Conservation (phyloP, 2,797 vertebrate genomes). For the Remorina albescens region DNA sequence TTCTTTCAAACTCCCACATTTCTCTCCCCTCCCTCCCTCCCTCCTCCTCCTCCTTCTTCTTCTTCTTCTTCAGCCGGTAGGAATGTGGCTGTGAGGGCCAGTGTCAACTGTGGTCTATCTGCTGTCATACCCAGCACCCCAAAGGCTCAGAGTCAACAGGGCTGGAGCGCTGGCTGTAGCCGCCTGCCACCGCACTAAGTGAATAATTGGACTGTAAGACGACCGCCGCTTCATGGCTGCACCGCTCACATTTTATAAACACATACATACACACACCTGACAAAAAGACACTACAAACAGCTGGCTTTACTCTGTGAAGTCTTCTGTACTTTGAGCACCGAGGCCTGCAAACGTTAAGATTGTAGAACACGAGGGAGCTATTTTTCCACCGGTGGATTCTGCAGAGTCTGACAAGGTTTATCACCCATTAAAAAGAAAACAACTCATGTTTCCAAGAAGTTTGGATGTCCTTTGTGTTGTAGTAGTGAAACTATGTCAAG, state of each 20-base stretch:
- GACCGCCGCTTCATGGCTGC: constrained; percentile 70
- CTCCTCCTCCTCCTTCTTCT: background rate
- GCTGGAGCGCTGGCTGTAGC: constrained; percentile 58
- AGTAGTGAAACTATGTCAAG: background rate
- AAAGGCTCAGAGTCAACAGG: constrained; percentile 75
- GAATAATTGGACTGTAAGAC: constrained; percentile 82
- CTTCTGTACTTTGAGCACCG: constrained; percentile 13
- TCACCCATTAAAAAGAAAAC: constrained; percentile 26
- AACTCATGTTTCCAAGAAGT: background rate
- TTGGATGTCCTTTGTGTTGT: background rate
- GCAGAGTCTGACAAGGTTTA: constrained; percentile 27
- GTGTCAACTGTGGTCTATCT: constrained; percentile 79
- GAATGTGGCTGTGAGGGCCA: constrained; percentile 75
- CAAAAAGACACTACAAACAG: constrained; percentile 60
- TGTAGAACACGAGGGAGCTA: constrained; percentile 8
- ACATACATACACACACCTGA: constrained; percentile 54
- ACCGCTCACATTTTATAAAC: constrained; percentile 45
- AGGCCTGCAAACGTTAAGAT: constrained; percentile 22
- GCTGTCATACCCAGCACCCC: constrained; percentile 63
- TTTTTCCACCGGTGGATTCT: constrained; percentile 12
- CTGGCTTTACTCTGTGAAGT: constrained; percentile 55
- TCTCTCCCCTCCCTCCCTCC: background rate
- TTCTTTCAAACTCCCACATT: background rate
- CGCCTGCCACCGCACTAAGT: constrained; percentile 74
- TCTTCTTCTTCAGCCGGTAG: constrained; percentile 41